Percentiles rank a stretch among this genome's conserved stretches.
phyloP scores from a whole-genome alignment of 2,797 vertebrate genomes.

The Spinibarbus caldwelli region DNA sequence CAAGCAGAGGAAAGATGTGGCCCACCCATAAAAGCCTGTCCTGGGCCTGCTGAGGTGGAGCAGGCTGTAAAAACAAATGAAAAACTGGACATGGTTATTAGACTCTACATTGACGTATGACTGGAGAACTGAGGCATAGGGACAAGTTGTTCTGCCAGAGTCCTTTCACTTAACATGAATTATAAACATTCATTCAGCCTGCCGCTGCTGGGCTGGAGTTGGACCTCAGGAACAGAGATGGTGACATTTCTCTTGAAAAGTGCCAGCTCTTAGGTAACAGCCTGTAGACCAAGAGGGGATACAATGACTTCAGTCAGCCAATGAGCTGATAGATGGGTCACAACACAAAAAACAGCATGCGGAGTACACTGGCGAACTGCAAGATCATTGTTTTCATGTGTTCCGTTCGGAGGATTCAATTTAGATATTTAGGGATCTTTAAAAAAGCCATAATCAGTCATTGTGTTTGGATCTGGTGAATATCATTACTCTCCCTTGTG shows the following conservation, averaged over 20 bases:
- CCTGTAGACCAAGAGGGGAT: background rate
- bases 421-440: background rate
- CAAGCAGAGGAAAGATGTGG: background rate
- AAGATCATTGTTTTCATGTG: background rate
- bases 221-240: background rate
- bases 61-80: background rate
- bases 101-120: background rate
- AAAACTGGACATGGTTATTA: slow-evolving; percentile 1
- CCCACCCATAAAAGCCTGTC: background rate
- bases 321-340: background rate
- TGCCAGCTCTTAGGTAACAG: slow-evolving; percentile 15
- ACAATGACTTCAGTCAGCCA: background rate
- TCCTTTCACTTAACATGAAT: slow-evolving; percentile 33
- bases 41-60: background rate
- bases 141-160: slow-evolving; percentile 46
- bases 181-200: slow-evolving; percentile 34
- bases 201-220: background rate
- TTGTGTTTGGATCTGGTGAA: background rate
- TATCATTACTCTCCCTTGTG: background rate
- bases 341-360: background rate
- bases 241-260: slow-evolving; percentile 21
- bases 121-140: background rate
- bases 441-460: background rate
- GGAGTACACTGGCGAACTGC: no score
- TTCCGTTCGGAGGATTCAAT: background rate